Evolutionary conservation across 2,113 vertebrate genomes (phyloP), one percentile per base, ranked within the genome.

Genomic region (Microtus montanus): DNA sequence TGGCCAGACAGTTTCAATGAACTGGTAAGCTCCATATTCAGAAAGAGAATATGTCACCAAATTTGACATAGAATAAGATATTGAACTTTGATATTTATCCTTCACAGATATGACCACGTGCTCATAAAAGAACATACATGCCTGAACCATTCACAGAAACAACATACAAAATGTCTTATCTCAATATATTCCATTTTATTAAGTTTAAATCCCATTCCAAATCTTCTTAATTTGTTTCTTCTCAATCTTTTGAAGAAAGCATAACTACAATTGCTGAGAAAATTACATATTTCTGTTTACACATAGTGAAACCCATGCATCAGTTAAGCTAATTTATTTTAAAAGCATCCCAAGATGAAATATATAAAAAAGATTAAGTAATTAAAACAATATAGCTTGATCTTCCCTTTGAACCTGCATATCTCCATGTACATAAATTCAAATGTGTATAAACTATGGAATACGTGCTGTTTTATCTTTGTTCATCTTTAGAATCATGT

Each of bases 381-480:
- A 10, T 8, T 74, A 30, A 95, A 84, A 79, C 3, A 87, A 0
- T 77, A 80, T 0, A 47, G 19, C 0, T 20, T 13, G 70, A 3
- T 78, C 2, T 82, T 1, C 70, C 13, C n/a, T 26, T 5, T 30
- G 26, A n/a, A 19, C 35, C 6, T 15, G 1, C 10, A 17, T 15
- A 28, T 58, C 28, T 6, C 5, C 66, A 44, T 13, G 3, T 2
- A 73, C n/a, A 22, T 1, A 87, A 52, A 68, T 19, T 19, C 13
- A 28, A 38, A 1, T 20, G 19, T 5, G 3, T n/a, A 19, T 58
- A n/a, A 71, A 20, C 14, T 73, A 2, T 74, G 7, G 1, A 2
- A 35, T 52, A 68, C 0, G n/a, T 0, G 0, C 8, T 0, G 20
- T 77, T 1, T 4, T 6, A 35, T 1, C 2, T 70, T 35, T 75